phyloP scores from a whole-genome alignment of 2,797 vertebrate species.

The Anguilla anguilla region DNA sequence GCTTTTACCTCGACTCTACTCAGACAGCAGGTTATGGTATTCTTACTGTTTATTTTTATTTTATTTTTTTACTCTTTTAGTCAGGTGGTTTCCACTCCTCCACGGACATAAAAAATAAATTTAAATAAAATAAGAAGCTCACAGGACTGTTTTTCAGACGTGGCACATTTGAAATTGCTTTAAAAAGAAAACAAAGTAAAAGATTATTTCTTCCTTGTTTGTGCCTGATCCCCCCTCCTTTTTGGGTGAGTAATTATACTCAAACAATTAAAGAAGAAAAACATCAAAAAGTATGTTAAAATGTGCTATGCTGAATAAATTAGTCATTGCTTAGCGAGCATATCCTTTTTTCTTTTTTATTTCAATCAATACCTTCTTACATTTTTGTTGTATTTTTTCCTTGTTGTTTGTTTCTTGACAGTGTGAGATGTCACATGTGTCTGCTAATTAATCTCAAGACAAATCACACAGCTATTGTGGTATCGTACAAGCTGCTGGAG shows the following conservation, averaged over 20 bases:
- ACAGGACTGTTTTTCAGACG: background rate
- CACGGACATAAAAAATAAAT: background rate
- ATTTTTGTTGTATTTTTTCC: background rate
- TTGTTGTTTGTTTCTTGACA: background rate
- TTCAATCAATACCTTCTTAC: background rate
- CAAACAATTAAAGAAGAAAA: background rate
- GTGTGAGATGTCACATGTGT: background rate
- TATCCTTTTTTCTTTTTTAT: background rate
- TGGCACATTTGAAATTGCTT: background rate
- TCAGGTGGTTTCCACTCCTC: background rate
- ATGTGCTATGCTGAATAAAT: background rate
- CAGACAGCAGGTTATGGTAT: too few relatives aligned
- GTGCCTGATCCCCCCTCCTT: background rate
- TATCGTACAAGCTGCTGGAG: background rate
- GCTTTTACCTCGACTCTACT: too few relatives aligned
- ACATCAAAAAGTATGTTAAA: background rate
- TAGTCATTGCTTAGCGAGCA: background rate
- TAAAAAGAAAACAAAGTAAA: background rate
- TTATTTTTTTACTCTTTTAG: background rate
- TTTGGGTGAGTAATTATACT: background rate
- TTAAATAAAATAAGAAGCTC: background rate
- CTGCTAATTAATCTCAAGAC: conserved; percentile 6
- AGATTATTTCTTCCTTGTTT: background rate
- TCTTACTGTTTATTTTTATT: too few relatives aligned
- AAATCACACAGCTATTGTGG: background rate